phyloP scores from a whole-genome alignment of 2,888 invertebrate genomes.

The Prosopocoilus inquinatus region DNA sequence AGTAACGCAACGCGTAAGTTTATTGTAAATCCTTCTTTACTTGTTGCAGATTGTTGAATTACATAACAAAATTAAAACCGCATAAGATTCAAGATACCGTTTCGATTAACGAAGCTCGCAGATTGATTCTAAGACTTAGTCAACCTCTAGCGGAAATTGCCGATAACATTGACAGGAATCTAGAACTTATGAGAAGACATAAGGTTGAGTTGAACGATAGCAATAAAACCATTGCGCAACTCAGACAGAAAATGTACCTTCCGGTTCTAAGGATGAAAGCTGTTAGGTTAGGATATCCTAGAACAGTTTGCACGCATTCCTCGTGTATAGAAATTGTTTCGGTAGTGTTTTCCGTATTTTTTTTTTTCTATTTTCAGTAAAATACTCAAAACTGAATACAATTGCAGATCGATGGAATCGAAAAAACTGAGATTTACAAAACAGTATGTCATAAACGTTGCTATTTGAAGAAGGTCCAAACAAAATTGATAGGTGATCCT shows the following conservation, averaged over 20 bases:
- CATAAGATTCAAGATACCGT: conserved; percentile 40
- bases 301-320: conserved; percentile 13
- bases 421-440: conserved; percentile 37
- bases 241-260: conserved; percentile 38
- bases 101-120: conserved; percentile 42
- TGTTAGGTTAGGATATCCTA: conserved; percentile 35
- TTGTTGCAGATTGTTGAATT: conserved; percentile 5
- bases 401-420: conserved; percentile 30
- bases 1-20: background rate
- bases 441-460: conserved; percentile 41
- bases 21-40: background rate
- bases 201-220: conserved; percentile 26
- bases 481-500: conserved; percentile 38
- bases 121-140: conserved; percentile 39
- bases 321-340: conserved; percentile 1
- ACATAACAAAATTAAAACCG: conserved; percentile 23
- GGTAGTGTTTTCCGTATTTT: background rate
- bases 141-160: conserved; percentile 44
- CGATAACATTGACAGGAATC: conserved; percentile 44
- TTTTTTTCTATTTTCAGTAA: background rate
- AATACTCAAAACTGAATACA: background rate
- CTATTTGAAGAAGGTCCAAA: conserved; percentile 35
- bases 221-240: conserved; percentile 32
- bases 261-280: conserved; percentile 37
- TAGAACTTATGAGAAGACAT: conserved; percentile 31